These are phyloP conservation scores for Stegana nigrithorax DNA, from an alignment of 2,888 invertebrate species.

Conservation along the genomic window DNA sequence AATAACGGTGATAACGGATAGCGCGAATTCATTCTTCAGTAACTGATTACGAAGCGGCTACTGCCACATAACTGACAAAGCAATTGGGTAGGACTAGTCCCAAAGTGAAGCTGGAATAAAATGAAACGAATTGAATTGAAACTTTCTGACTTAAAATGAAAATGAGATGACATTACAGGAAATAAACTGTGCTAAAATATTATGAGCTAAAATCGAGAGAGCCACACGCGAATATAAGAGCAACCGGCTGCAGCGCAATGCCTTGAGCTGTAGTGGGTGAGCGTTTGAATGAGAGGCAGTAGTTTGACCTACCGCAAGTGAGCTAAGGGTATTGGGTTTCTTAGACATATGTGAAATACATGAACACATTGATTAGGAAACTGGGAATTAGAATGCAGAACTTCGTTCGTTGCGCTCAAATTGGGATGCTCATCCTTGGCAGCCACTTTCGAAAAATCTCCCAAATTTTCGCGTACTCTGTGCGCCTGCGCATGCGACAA, in stretches of 20 bases:
- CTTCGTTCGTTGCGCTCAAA: too few relatives aligned
- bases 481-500: not conserved
- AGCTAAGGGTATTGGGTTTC: too few relatives aligned
- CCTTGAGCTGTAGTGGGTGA: too few relatives aligned
- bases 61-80: not conserved
- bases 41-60: not conserved
- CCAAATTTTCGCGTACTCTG: too few relatives aligned
- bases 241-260: too few relatives aligned
- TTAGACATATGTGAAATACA: too few relatives aligned
- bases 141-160: not conserved
- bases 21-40: too few relatives aligned
- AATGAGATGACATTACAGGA: not conserved
- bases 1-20: too few relatives aligned
- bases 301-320: not conserved
- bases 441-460: too few relatives aligned
- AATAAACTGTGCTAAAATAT: not conserved
- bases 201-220: not conserved
- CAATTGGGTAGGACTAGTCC: not conserved
- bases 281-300: not conserved
- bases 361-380: too few relatives aligned
- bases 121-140: not conserved
- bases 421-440: not conserved
- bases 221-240: too few relatives aligned
- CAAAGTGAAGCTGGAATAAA: not conserved
- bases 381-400: too few relatives aligned